These are phyloP conservation scores for Ceyx erithaca DNA, from an alignment of 2,797 vertebrate species.

Conservation along the genomic window DNA sequence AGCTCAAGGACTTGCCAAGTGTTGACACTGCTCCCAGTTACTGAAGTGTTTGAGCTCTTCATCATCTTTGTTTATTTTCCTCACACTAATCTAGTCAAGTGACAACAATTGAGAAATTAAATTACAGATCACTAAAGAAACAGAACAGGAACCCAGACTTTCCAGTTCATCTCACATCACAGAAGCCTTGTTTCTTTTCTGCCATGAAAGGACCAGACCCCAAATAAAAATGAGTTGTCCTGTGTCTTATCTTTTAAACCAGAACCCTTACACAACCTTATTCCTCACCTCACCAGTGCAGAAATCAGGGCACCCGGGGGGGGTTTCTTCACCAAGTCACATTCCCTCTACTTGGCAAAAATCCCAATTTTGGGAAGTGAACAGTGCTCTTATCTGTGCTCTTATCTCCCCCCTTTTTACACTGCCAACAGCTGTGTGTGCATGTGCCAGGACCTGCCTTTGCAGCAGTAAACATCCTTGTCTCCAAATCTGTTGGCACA, in stretches of 20 bases:
- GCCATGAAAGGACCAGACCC: neutral
- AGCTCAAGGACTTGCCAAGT: neutral
- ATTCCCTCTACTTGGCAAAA: neutral
- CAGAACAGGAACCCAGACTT: neutral
- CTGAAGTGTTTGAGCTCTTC: neutral
- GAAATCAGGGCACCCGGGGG: rapidly evolving
- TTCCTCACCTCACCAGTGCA: neutral
- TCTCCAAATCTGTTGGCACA: conserved; percentile 41
- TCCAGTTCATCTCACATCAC: neutral
- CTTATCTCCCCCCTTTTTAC: neutral
- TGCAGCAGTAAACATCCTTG: conserved; percentile 16
- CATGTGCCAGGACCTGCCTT: conserved; percentile 53
- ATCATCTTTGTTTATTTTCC: neutral
- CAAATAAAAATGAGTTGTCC: neutral
- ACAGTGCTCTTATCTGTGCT: neutral
- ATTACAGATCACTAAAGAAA: neutral
- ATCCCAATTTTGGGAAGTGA: neutral
- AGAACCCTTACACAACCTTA: neutral
- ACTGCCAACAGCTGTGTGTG: neutral
- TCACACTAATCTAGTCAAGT: neutral
- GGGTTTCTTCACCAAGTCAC: neutral
- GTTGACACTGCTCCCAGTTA: neutral
- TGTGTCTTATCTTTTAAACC: neutral
- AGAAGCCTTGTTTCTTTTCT: rapidly evolving
- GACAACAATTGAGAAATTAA: neutral